Evolutionary conservation across 37 sponge, comb jelly and placozoan genomes (phyloP), one percentile per base, ranked within the genome.

Genomic region (Tethya wilhelma): DNA sequence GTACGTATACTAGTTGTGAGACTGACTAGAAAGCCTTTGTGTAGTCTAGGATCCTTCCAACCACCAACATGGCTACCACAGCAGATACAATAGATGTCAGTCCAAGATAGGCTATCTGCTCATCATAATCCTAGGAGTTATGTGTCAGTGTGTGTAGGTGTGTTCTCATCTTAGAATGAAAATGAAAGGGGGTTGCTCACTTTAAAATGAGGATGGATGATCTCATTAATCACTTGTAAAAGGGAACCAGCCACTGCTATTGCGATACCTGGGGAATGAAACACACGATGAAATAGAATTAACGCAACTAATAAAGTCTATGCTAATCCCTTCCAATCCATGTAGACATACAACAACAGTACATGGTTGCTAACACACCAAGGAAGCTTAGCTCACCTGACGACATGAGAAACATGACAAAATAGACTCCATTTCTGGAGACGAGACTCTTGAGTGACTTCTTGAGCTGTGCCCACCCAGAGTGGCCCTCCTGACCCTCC

Each of bases 11-110:
- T 19, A 49, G 14, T 49, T 49, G 53, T 9, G 8, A 26, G 8
- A 63, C 73, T 72, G 14, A 72, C 73, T 72, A 72, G 30, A 26
- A 72, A 23, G 45, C 44, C 44, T 72, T 72, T 6, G 53, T 72
- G 17, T 44, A 72, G 31, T 43, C 53, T 4, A 72, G 9, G 32
- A 42, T 43, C 22, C 20, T 72, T 9, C 73, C 73, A 44, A 43
- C 29, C 8, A 44, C 49, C 25, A 72, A 22, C 8, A 72, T 4
- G 17, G 46, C 46, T 9, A 22, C 7, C 25, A 43, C n/a, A 23
- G 45, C 23, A 23, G 55, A 22, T 6, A 41, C 23, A 5, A 9
- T 20, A 38, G 8, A 29, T 8, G 53, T 28, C 22, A 72, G 4
- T 43, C 73, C 73, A 40, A 72, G 73, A 23, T 72, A 72, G 23